Percentiles rank a stretch among this genome's conserved stretches.
Conservation (phyloP, 2,113 vertebrate genomes). For the Argyrosomus japonicus region DNA sequence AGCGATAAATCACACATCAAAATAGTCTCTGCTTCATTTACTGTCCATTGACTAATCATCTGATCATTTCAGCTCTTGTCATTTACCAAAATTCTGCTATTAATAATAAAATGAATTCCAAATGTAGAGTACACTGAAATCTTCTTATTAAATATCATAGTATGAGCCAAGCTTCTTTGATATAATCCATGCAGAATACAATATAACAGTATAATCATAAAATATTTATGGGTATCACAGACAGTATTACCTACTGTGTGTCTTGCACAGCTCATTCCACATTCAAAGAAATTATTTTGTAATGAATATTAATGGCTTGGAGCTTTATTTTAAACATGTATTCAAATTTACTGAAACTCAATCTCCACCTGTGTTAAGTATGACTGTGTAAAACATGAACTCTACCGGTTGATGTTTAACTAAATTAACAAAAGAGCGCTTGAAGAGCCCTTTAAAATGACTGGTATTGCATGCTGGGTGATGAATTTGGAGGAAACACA, state of each 20-base stretch:
- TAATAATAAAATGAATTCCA: too few relatives aligned
- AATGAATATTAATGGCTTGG: conserved; percentile 70
- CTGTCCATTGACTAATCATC: not conserved
- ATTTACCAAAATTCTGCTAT: too few relatives aligned
- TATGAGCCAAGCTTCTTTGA: too few relatives aligned
- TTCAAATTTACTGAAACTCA: conserved; percentile 70
- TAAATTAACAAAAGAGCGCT: conserved; percentile 81
- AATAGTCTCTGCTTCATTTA: not conserved
- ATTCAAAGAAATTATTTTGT: conserved; percentile 62
- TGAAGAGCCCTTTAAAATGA: conserved; percentile 69
- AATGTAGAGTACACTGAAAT: not conserved
- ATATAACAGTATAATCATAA: not conserved
- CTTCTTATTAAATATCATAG: not conserved
- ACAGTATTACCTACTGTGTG: not conserved
- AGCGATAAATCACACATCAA: not conserved
- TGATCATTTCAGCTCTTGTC: too few relatives aligned
- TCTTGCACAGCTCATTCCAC: conserved; percentile 45
- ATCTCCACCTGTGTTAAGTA: conserved; percentile 67
- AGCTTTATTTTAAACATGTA: conserved; percentile 73
- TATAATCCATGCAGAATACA: not conserved
- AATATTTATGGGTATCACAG: not conserved
- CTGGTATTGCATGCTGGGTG: conserved; percentile 52
- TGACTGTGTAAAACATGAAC: conserved; percentile 73
- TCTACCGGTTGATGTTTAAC: conserved; percentile 69
- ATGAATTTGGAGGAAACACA: conserved; percentile 64